Conservation (phyloP, 2,888 invertebrate species). For the Nemotelus nigrinus region DNA sequence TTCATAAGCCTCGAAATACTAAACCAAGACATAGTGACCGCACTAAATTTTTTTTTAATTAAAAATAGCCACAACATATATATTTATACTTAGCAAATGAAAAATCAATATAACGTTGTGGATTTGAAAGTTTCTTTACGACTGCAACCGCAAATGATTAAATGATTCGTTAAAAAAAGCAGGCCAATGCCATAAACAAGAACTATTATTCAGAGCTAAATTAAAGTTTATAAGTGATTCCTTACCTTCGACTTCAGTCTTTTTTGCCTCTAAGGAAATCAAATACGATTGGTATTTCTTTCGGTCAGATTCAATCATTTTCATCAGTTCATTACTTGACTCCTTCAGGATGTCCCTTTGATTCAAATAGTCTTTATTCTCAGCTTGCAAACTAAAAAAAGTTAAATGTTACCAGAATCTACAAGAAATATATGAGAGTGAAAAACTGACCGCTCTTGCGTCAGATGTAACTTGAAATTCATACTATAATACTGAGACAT, state of each 20-base stretch:
- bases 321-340: conserved; percentile 18
- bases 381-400: conserved; percentile 57
- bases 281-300: conserved; percentile 51
- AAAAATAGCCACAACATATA: too few relatives aligned
- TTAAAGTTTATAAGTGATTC: too few relatives aligned
- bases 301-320: conserved; percentile 54
- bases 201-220: too few relatives aligned
- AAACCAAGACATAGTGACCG: too few relatives aligned
- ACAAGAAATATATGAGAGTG: neutral
- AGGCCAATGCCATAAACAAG: too few relatives aligned
- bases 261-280: conserved; percentile 58
- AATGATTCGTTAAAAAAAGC: too few relatives aligned
- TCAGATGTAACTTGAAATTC: conserved; percentile 62
- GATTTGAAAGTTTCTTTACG: too few relatives aligned
- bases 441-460: conserved; percentile 58
- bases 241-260: conserved; percentile 59
- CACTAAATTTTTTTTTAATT: too few relatives aligned
- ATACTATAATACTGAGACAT: conserved; percentile 60
- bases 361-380: conserved; percentile 60
- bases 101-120: too few relatives aligned
- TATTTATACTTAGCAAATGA: too few relatives aligned
- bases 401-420: conserved; percentile 6
- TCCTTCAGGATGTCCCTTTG: conserved; percentile 58
- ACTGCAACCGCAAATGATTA: too few relatives aligned
- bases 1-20: too few relatives aligned